Base-by-base conservation (phyloP, 2,113 vertebrate genomes). In the Psilopsiagon aymara region DNA sequence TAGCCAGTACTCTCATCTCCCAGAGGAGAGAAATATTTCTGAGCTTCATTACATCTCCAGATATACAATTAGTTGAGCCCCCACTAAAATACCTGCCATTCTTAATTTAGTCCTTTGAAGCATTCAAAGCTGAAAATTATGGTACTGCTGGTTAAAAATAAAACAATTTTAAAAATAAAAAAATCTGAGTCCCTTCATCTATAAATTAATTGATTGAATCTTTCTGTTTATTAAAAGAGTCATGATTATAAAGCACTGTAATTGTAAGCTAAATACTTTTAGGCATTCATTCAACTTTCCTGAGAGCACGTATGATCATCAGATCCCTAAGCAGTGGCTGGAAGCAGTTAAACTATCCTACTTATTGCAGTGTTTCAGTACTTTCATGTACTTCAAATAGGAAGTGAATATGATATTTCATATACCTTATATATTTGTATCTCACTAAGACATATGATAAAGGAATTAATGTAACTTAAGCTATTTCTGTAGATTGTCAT, bases 1-100 rank as follows among this genome's bases (percentile, higher is more conserved):
- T 31, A 90, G 59, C 35, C 82, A 62, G 52, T 21, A 17, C 53
- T 52, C 69, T 70, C 70, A 46, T 17, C 51, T 97, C 89, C 74
- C 57, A 15, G 9, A 83, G 69, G 92, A 70, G 60, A 57, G 59
- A 64, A 86, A n/a, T 70, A 64, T 70, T 82, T 80, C 85, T 60
- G 49, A 55, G 71, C 41, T 92, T 90, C 80, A 64, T 88, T 86
- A 94, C 83, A 79, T 64, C 82, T 92, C 76, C 80, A 92, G 82
- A 83, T 83, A 90, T 1, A 31, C 53, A 86, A 63, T 49, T 53
- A 87, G 13, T 67, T 80, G 15, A 84, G 17, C 44, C 31, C 18
- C 29, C 18, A 10, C 70, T 69, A 82, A 87, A 95, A 77, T 66
- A 51, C 2, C 44, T 74, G 74, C 51, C 84, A 31, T 18, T 76